Conservation (phyloP, 2,113 vertebrate species). For the Entelurus aequoreus region DNA sequence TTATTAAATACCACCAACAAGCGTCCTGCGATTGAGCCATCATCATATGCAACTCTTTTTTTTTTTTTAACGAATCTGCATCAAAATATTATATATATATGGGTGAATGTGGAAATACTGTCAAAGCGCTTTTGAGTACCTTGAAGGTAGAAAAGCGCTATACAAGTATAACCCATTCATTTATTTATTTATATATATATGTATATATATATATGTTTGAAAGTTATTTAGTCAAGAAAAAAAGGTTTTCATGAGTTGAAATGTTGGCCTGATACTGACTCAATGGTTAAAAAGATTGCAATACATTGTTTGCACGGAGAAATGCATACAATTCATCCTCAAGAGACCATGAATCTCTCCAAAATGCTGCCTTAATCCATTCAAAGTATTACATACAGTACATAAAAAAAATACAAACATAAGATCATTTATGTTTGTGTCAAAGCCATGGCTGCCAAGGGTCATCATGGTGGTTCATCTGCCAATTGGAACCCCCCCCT, state of each 20-base stretch:
- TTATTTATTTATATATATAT: too few relatives aligned
- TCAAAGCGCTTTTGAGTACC: too few relatives aligned
- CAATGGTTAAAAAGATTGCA: background rate
- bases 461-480: conserved; percentile 10
- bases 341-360: background rate
- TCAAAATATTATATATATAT: too few relatives aligned
- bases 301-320: background rate
- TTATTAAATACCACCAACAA: too few relatives aligned
- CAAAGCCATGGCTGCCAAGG: background rate
- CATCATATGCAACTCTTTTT: too few relatives aligned
- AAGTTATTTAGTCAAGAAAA: background rate
- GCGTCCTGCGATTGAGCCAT: too few relatives aligned
- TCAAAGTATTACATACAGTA: background rate
- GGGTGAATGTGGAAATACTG: too few relatives aligned
- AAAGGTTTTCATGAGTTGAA: background rate
- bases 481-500: conserved; percentile 2
- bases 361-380: background rate
- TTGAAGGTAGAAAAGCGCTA: too few relatives aligned
- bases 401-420: background rate
- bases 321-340: background rate
- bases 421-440: conserved; percentile 1
- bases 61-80: too few relatives aligned
- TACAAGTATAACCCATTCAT: too few relatives aligned
- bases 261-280: background rate
- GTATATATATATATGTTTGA: too few relatives aligned